A percentile compares a stretch with the other conserved stretches of the same genome.
Evolutionary conservation across 2,113 vertebrate species (phyloP).

Genomic region (Lasiurus borealis): DNA sequence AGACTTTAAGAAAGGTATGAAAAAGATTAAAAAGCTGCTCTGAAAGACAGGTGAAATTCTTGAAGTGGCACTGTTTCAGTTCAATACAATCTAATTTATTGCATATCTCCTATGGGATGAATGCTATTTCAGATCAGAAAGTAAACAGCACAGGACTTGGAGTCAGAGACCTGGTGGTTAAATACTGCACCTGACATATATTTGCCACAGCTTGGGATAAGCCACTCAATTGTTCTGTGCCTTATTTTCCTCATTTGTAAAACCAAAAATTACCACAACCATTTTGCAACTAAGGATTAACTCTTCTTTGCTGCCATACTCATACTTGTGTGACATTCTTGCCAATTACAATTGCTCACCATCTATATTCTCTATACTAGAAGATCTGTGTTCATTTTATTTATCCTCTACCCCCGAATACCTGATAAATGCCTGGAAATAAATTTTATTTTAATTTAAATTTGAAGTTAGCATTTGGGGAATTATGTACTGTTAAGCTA

Average conservation of each 20-base stretch:
- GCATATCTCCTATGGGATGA: not conserved
- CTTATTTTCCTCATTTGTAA: conserved; percentile 14
- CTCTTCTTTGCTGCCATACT: not conserved
- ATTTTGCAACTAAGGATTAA: conserved; percentile 23
- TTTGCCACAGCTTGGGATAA: not conserved
- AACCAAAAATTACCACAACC: not conserved
- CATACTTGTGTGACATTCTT: not conserved
- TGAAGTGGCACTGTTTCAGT: not conserved
- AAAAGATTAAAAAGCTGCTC: not conserved
- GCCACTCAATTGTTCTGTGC: not conserved
- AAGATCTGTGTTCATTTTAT: not conserved
- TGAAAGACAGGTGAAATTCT: not conserved
- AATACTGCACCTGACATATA: not conserved
- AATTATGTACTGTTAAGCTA: not conserved
- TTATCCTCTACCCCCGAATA: not conserved
- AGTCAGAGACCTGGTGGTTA: not conserved
- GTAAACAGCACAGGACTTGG: not conserved
- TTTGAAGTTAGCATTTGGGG: conserved; percentile 5
- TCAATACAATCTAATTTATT: not conserved
- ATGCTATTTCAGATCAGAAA: not conserved
- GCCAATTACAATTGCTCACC: not conserved
- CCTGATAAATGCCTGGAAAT: not conserved
- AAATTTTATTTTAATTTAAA: conserved; percentile 50
- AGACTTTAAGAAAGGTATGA: not conserved
- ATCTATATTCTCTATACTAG: not conserved